These are phyloP conservation scores for Dasypogon diadema DNA, from an alignment of 2,888 invertebrate species.

Conservation along the genomic window DNA sequence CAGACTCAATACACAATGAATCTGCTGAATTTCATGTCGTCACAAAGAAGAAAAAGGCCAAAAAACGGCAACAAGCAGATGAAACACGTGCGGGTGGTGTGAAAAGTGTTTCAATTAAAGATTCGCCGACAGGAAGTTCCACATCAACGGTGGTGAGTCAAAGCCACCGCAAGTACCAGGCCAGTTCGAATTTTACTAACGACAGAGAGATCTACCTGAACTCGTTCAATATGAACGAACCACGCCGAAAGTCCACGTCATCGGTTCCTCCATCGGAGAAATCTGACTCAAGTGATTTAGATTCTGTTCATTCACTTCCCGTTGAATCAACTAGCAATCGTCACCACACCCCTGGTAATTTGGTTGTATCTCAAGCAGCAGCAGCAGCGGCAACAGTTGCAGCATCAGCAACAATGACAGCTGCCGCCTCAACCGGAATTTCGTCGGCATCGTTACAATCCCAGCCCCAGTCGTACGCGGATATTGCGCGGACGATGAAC, in stretches of 20 bases:
- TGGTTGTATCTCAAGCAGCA: slow-evolving; percentile 26
- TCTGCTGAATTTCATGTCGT: slow-evolving; percentile 85
- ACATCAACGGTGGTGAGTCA: not conserved
- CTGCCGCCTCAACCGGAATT: slow-evolving; percentile 53
- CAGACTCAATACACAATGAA: slow-evolving; percentile 68
- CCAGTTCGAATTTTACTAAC: slow-evolving; percentile 58
- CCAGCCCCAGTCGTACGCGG: slow-evolving; percentile 79
- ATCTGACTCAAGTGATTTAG: slow-evolving; percentile 84
- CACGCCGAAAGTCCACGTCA: slow-evolving; percentile 78
- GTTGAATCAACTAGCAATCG: slow-evolving; percentile 68
- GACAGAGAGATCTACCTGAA: slow-evolving; percentile 59
- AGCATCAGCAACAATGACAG: slow-evolving; percentile 37
- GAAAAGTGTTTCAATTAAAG: slow-evolving; percentile 46
- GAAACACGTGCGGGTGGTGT: slow-evolving; percentile 39
- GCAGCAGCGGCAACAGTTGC: slow-evolving; percentile 55
- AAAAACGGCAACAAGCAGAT: slow-evolving; percentile 71
- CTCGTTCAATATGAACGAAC: slow-evolving; percentile 62
- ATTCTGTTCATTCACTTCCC: slow-evolving; percentile 87
- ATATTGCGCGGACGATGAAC: slow-evolving; percentile 77
- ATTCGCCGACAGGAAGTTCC: not conserved
- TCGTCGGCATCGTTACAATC: slow-evolving; percentile 58
- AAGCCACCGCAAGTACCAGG: slow-evolving; percentile 56
- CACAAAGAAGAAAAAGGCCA: slow-evolving; percentile 83
- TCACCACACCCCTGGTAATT: slow-evolving; percentile 59
- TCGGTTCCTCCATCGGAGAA: slow-evolving; percentile 87